Evolutionary conservation across 2,797 vertebrate genomes (phyloP), one percentile per base, ranked within the genome.

Genomic region (Zonotrichia albicollis): DNA sequence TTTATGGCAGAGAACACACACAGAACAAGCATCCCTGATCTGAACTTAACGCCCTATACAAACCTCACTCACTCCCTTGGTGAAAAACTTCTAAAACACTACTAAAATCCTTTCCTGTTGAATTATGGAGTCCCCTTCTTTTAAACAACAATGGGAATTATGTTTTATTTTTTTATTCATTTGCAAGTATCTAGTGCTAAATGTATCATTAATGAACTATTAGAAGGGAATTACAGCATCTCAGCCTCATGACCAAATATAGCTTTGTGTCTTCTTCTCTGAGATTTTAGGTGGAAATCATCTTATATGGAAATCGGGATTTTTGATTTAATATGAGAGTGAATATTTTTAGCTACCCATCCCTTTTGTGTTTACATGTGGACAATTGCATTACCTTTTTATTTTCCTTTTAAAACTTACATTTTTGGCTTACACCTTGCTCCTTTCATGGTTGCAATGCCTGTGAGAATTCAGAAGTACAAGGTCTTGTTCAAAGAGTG

Each of bases 381-480:
- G 77, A 94, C 27, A 82, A 71, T 57, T 68, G 5, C 34, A 90
- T 94, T 90, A 68, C 7, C 4, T 29, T 54, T 90, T 92, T 70
- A 60, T 76, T 89, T 87, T 53, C 29, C 36, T 87, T 94, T 91
- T 62, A 58, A 80, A 90, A 75, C 50, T 81, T 61, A 79, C 72
- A 66, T 71, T 94, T 84, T 72, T 94, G 79, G 8, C 57, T 90
- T 80, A 84, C 58, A 17, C 57, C 53, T 96, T 76, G 90, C 61
- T 93, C 46, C 72, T 89, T 94, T 62, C 45, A 70, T 64, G 55
- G 34, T 43, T 89, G 22, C 73, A 88, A 82, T 66, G 27, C 66
- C 89, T 86, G 72, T 91, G 73, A 95, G 72, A 79, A 89, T 94
- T 92, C 94, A 90, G 94, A 94, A 95, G 62, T 91, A 89, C 4